Base-by-base conservation (phyloP, 2,797 vertebrate genomes). In the Argyrosomus regius region DNA sequence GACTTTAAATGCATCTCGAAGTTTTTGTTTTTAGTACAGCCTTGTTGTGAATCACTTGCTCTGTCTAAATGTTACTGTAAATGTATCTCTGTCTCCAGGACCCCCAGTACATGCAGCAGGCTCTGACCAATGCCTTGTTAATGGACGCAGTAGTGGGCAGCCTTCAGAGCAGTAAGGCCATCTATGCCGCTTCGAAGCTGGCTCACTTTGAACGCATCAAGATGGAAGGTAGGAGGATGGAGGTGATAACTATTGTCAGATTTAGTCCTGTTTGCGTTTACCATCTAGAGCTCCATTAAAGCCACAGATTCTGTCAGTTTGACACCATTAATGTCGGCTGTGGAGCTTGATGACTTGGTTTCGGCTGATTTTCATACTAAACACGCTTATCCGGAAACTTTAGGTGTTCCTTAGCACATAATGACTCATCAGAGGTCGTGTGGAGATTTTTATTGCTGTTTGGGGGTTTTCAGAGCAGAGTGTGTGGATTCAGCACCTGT, bases 101-200 rank as follows among this genome's bases (percentile, higher is more conserved):
- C 90, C 98, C 98, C 2, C 98, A 99, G 91, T 98, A 97, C 50
- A 93, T 99, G 91, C 97, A 99, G 91, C 97, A 98, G 92, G 98
- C 98, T 0, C 94, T 99, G 91, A 98, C 97, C 9, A 98, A 99
- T 1, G 96, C 96, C 76, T 87, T 99, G 81, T 81, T 99, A 65
- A 99, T 99, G 98, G 98, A 99, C 3, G 98, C 98, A 0, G 97
- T 98, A 0, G 98, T 99, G 4, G 96, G 97, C 60, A 96, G 98
- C 13, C 95, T 98, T 57, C 98, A 98, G 91, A 96, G 96, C 4
- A 94, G 95, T 0, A 96, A 96, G 14, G 96, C 97, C 82, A 96
- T 98, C 78, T 97, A 96, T 0, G 96, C 98, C 1, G 98, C 98
- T 11, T 97, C 97, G 14, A 98, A 98, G 65, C 90, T 99, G n/a